Evolutionary conservation across 35 echinoderm and acorn worm species (phyloP), one percentile per base, ranked within the genome.

Genomic region (Apostichopus japonicus): DNA sequence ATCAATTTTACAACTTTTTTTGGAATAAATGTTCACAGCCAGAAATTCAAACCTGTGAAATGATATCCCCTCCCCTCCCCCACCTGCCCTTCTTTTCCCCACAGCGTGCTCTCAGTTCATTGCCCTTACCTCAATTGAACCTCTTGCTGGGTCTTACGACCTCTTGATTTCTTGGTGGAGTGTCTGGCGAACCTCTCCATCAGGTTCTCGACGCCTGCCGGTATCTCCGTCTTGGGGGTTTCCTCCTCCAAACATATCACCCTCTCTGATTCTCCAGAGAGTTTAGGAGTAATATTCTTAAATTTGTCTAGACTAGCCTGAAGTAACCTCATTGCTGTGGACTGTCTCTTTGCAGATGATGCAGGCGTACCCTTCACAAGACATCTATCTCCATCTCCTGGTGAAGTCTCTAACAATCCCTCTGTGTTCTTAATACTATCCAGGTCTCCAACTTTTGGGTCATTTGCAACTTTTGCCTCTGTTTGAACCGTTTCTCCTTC

Each of bases 181-280:
- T 99, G 97, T 79, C 92, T 92, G 10, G 84, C 88, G 94, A 99
- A 99, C 44, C 97, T 73, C 67, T 96, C 53, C 95, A 95, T 99
- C 79, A 99, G 55, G 19, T 93, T 92, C 52, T 86, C 54, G 6
- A 99, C 44, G 10, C 97, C 97, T 61, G 82, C 87, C 14, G 92
- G 86, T 53, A 86, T 77, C 16, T 91, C 65, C 17, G 94, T 84
- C 56, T 91, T 56, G 8, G 23, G 57, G 14, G 25, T 78, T 13
- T 94, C 87, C 23, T 95, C 97, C 55, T 92, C 96, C 25, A 99
- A 77, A 77, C 94, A 87, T 21, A 99, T 96, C 3, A 96, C 76
- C 21, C 53, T 77, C 25, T 93, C 73, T 15, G 72, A 57, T 15
- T 83, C 91, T 24, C 94, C 97, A 72, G 92, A 92, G 33, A 99